Conservation (phyloP, 2,797 vertebrate genomes). For the Setipinna tenuifilis region DNA sequence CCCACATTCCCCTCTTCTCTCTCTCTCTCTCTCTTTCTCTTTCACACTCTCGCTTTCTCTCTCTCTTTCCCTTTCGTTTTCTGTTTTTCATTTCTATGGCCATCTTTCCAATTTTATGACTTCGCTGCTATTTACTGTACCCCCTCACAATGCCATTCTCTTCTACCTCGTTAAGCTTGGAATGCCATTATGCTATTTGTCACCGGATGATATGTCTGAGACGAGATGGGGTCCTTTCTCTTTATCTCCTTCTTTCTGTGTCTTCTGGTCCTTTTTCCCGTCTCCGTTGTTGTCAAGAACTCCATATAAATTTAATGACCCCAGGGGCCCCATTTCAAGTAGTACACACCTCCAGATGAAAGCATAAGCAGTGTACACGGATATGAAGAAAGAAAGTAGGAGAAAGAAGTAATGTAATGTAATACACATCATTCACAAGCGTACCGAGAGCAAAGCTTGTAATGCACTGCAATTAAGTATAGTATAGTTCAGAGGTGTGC, state of each 20-base stretch:
- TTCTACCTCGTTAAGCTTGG: neutral
- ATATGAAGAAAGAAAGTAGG: neutral
- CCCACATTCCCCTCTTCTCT: neutral
- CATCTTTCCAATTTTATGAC: neutral
- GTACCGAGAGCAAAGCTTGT: neutral
- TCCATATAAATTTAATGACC: slow-evolving; percentile 52
- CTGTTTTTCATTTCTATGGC: neutral
- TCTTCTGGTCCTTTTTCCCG: neutral
- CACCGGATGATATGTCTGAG: neutral
- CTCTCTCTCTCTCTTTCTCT: neutral
- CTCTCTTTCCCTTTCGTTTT: slow-evolving; percentile 5
- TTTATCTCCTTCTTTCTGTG: neutral
- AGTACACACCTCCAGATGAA: neutral
- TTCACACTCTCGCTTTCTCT: neutral
- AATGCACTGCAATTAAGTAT: neutral
- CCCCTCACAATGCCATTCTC: neutral
- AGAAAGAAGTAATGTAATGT: neutral
- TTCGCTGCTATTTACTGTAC: neutral
- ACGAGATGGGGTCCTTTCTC: neutral
- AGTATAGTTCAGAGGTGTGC: neutral
- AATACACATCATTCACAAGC: neutral
- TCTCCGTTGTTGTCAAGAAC: slow-evolving; percentile 46
- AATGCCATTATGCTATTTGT: neutral
- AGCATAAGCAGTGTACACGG: neutral
- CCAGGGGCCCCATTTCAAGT: slow-evolving; percentile 35